These are phyloP conservation scores for Heliconius cydno DNA, from an alignment of 2,888 invertebrate genomes.

Conservation along the genomic window DNA sequence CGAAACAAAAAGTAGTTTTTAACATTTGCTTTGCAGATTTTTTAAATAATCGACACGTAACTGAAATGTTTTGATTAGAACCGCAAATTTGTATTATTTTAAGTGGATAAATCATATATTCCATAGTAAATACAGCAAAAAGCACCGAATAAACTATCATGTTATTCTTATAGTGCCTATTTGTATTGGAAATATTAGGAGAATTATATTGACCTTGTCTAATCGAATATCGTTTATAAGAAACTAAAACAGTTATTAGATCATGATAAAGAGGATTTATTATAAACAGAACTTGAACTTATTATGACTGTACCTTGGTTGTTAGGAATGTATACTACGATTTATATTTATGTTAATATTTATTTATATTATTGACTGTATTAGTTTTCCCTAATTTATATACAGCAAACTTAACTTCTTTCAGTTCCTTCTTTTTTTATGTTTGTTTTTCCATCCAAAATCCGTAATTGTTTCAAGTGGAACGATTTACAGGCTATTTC, in stretches of 20 bases:
- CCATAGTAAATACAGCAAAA: not conserved
- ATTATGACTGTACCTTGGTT: not conserved
- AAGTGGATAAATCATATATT: too few relatives aligned
- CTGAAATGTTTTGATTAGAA: too few relatives aligned
- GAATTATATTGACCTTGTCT: not conserved
- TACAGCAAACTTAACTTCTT: not conserved
- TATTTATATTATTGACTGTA: not conserved
- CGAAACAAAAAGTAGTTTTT: too few relatives aligned
- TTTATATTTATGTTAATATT: not conserved
- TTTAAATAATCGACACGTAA: too few relatives aligned
- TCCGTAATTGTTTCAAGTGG: too few relatives aligned
- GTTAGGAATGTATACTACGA: not conserved
- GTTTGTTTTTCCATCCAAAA: not conserved
- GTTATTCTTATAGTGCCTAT: not conserved
- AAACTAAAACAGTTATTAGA: not conserved
- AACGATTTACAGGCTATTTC: too few relatives aligned
- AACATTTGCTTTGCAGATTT: too few relatives aligned
- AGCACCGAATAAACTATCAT: not conserved
- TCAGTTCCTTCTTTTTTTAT: not conserved
- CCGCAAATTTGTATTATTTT: too few relatives aligned
- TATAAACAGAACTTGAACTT: not conserved
- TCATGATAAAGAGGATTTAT: not conserved
- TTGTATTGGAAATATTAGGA: not conserved
- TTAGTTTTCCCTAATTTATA: too few relatives aligned
- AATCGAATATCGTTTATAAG: not conserved